These are phyloP conservation scores for Pelobates cultripes DNA, from an alignment of 2,797 vertebrate genomes.

Conservation along the genomic window DNA sequence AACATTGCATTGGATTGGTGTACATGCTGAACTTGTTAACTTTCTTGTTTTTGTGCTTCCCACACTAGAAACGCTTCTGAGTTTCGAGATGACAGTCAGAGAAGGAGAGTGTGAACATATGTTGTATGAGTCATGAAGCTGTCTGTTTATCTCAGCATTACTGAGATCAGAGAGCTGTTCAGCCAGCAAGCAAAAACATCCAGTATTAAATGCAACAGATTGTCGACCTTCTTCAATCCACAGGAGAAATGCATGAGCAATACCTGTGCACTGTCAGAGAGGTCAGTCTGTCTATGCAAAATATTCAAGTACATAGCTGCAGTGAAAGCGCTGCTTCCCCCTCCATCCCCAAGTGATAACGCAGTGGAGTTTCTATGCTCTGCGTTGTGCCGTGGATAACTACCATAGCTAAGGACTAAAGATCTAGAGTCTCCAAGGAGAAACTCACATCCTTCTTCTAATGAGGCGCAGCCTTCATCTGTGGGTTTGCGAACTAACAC, in stretches of 20 bases:
- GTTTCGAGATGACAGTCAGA: not conserved
- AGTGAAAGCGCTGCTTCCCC: too few relatives aligned
- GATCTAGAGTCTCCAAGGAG: too few relatives aligned
- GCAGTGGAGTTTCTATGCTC: too few relatives aligned
- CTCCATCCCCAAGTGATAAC: too few relatives aligned
- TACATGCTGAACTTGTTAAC: conserved; percentile 1
- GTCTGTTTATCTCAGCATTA: conserved; percentile 15
- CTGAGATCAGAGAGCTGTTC: conserved; percentile 1
- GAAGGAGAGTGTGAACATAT: conserved; percentile 20
- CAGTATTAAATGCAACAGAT: not conserved
- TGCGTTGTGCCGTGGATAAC: too few relatives aligned
- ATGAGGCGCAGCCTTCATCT: too few relatives aligned
- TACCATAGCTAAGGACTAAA: too few relatives aligned
- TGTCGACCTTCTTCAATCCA: not conserved
- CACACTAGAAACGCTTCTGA: not conserved
- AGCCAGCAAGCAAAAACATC: not conserved
- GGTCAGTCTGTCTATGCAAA: too few relatives aligned
- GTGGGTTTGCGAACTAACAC: too few relatives aligned
- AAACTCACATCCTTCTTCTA: too few relatives aligned
- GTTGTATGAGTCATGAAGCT: conserved; percentile 21
- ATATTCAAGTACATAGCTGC: too few relatives aligned
- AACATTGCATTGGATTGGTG: too few relatives aligned
- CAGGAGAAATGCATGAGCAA: not conserved
- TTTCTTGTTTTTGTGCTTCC: not conserved
- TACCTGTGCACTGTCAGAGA: not conserved